These are phyloP conservation scores for Neosalanx taihuensis DNA, from an alignment of 2,797 vertebrate species.

Conservation along the genomic window DNA sequence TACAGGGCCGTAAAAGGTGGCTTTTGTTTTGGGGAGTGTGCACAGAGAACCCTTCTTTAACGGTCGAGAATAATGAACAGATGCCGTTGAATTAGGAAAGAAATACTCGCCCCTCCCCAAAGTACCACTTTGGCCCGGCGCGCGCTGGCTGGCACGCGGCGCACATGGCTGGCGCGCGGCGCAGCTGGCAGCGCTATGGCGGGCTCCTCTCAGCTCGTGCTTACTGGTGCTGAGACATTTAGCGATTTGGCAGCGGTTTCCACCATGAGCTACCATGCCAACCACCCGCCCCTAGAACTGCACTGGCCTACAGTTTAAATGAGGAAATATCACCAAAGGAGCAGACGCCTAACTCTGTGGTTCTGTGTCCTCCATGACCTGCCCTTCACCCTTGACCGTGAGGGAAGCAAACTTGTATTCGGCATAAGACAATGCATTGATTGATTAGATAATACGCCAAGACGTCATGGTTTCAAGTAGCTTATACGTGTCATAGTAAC, in stretches of 20 bases:
- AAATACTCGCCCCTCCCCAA: conserved; percentile 87
- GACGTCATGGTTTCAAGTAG: neutral
- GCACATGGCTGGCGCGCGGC: conserved; percentile 73
- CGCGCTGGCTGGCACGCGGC: conserved; percentile 71
- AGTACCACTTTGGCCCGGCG: conserved; percentile 76
- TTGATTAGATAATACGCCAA: neutral
- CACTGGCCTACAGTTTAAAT: conserved; percentile 5
- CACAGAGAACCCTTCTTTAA: conserved; percentile 69
- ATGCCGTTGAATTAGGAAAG: conserved; percentile 91
- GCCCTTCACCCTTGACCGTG: conserved; percentile 28
- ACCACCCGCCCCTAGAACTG: conserved; percentile 40
- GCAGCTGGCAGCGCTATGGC: conserved; percentile 75
- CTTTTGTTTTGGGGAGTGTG: conserved; percentile 44
- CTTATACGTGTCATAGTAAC: too few species aligned
- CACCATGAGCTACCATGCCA: conserved; percentile 61
- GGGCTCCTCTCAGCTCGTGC: conserved; percentile 54
- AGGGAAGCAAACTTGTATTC: conserved; percentile 21
- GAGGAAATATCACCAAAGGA: conserved; percentile 24
- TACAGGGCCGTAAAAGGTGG: conserved; percentile 34
- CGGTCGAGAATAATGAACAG: conserved; percentile 85
- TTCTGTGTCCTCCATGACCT: conserved; percentile 22
- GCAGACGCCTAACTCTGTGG: neutral
- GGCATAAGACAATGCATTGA: neutral
- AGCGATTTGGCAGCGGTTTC: conserved; percentile 72
- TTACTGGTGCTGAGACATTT: conserved; percentile 79